Base-by-base conservation (phyloP, 1,140 invertebrate species). In the Drosophila azteca region DNA sequence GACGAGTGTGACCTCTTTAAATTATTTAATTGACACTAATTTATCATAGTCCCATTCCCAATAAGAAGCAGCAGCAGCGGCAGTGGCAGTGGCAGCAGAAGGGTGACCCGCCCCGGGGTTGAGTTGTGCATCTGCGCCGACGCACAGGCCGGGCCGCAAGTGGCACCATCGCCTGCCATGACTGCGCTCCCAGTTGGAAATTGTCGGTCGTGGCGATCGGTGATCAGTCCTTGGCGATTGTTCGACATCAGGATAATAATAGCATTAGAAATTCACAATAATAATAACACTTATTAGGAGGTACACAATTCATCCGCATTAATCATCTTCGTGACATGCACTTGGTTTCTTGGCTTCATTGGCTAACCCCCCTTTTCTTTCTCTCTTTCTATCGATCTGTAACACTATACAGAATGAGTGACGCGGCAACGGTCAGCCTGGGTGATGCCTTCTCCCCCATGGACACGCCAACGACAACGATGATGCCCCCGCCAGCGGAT, bases 21-120 rank as follows among this genome's bases (percentile, higher is more conserved):
- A 90, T 90, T 90, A 90, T 89, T 90, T 90, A 90, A 90, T 90
- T 90, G 89, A 90, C 89, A 90, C 82, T 90, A 90, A 90, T 90
- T 90, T 90, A 90, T 62, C 73, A 77, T 77, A 76, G 72, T 73
- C 45, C 44, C 53, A 39, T 39, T 39, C 35, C 35, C 35, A 39
- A 39, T 39, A 39, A 39, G 43, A 78, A 76, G 72, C 20, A 29
- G 35, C 48, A 48, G 44, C 45, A 20, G n/a, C n/a, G n/a, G n/a
- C n/a, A n/a, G n/a, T n/a, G n/a, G n/a, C n/a, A n/a, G n/a, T n/a
- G n/a, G 59, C n/a, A 24, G 65, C 43, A 24, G 53, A 26, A 43
- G 53, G 43, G 43, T 64, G 70, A 44, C 39, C 45, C 45, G 53
- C 46, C 51, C 44, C 51, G 35, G 35, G 46, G 52, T 24, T 54